Percentiles rank a stretch among this genome's conserved stretches.
Evolutionary conservation across 1,140 invertebrate genomes (phyloP).

Genomic region (Colletes gigas): DNA sequence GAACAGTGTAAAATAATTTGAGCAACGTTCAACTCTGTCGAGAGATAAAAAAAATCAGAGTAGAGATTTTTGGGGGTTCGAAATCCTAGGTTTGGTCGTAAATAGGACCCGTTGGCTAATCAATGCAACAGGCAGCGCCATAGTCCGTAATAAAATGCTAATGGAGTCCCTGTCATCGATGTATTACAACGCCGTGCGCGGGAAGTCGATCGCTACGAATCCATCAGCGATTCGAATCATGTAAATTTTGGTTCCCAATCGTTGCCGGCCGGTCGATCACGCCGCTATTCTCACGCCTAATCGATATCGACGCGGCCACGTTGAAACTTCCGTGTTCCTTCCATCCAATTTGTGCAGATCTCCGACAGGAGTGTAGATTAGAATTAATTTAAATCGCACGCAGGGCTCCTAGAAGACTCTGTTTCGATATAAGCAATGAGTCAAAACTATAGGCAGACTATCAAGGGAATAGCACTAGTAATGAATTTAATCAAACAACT

Average conservation of each 20-base stretch:
- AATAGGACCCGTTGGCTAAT: slow-evolving; percentile 13
- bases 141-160: slow-evolving; percentile 46
- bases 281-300: too few species aligned
- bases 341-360: too few species aligned
- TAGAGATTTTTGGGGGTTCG: neutral
- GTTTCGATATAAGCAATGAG: too few species aligned
- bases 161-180: slow-evolving; percentile 37
- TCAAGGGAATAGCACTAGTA: too few species aligned
- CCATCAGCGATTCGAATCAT: slow-evolving; percentile 45
- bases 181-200: slow-evolving; percentile 39
- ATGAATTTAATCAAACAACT: too few species aligned
- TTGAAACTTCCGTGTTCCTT: neutral
- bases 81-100: slow-evolving; percentile 1
- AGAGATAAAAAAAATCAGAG: neutral
- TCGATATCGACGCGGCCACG: neutral
- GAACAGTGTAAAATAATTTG: too few species aligned
- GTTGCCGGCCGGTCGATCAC: neutral
- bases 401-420: too few species aligned
- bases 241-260: slow-evolving; percentile 27
- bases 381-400: too few species aligned
- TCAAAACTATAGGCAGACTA: too few species aligned
- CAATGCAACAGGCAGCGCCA: slow-evolving; percentile 41
- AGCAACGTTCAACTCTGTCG: too few species aligned
- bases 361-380: too few species aligned
- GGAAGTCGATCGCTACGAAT: slow-evolving; percentile 26